Base-by-base conservation (phyloP, 2,113 vertebrate species). In the Lepisosteus oculatus region DNA sequence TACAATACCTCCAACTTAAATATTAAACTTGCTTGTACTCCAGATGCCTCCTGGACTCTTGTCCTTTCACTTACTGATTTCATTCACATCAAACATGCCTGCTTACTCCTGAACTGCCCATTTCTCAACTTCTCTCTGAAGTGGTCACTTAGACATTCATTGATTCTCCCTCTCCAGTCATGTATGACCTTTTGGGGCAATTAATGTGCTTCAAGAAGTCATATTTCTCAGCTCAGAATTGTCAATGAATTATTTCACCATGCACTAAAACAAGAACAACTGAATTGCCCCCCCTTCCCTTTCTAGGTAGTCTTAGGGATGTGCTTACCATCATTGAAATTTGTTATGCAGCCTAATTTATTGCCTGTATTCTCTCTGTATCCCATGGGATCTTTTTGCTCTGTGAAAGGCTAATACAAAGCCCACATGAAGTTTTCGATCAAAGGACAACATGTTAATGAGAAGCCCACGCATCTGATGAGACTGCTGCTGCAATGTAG, bases 381-480 rank as follows among this genome's bases (percentile, higher is more conserved):
- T 73, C 56, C 61, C 56, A 14, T 68, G 55, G 65, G 44, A 68
- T 68, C 12, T 8, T 54, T 13, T 57, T 8, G 8, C 56, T 11
- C 42, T 43, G 4, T 51, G 55, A 73, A 68, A 73, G 65, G 55
- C 43, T 73, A 68, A 68, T 73, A 8, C 43, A 73, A 62, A 62
- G 51, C 13, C 65, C 57, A 42, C 61, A 42, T 71, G 54, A 67
- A 47, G 17, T 73, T 68, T 47, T 57, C 57, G 12, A 42, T 73
- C 65, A 68, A 62, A 68, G 65, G 47, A 65, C 70, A 65, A 8
- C 9, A 64, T 71, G 61, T 55, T 71, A 71, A 71, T 71, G 70
- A 71, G 61, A 64, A 55, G 17, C 61, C 45, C 61, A 64, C 61
- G 43, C 61, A 71, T 41, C 47, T 13, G 29, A 61, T 71, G 59